These are phyloP conservation scores for Eurytoma adleriae DNA, from an alignment of 2,888 invertebrate genomes.

Conservation along the genomic window DNA sequence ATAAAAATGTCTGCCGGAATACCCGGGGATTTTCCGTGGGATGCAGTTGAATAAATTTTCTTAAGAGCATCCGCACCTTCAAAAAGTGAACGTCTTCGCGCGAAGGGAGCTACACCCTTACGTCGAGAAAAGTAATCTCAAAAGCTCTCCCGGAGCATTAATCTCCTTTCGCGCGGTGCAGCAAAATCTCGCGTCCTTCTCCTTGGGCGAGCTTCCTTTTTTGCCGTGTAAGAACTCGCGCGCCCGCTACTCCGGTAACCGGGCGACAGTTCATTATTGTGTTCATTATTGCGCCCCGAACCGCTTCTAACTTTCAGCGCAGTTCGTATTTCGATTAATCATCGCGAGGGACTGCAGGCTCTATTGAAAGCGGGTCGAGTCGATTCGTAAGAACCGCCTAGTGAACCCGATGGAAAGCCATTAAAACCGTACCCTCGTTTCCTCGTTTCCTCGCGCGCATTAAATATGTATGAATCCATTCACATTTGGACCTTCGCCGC, in stretches of 20 bases:
- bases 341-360: background rate
- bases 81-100: slow-evolving; percentile 37
- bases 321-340: no score
- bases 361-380: background rate
- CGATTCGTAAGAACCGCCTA: background rate
- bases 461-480: slow-evolving; percentile 34
- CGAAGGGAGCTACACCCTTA: background rate
- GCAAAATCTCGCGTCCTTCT: slow-evolving; percentile 3
- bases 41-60: slow-evolving; percentile 55
- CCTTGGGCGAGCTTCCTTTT: background rate
- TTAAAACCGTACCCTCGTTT: slow-evolving; percentile 8
- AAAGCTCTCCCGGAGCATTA: slow-evolving; percentile 43
- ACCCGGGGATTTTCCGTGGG: slow-evolving; percentile 35
- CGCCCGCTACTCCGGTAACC: no score
- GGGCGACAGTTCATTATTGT: no score
- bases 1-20: slow-evolving; percentile 47
- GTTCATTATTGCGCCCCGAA: no score
- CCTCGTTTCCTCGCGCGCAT: background rate
- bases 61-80: slow-evolving; percentile 49
- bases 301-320: no score
- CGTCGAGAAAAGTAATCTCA: slow-evolving; percentile 40
- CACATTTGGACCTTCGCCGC: background rate
- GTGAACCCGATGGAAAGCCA: background rate
- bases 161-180: slow-evolving; percentile 19
- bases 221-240: slow-evolving; percentile 1